phyloP scores from a whole-genome alignment of 1,140 invertebrate genomes.

The Batillaria attramentaria region DNA sequence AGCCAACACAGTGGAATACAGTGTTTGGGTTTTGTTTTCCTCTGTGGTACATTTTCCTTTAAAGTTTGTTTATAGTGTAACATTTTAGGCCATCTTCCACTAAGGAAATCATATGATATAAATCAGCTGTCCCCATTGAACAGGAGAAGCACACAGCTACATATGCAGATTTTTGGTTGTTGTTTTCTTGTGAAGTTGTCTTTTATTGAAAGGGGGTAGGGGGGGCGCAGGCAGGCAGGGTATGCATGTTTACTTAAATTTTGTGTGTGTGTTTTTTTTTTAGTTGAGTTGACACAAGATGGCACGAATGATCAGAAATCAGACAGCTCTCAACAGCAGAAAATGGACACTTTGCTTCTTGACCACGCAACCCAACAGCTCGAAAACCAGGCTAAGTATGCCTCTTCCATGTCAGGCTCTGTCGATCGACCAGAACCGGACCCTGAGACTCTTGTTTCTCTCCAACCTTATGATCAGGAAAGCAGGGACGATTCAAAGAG shows the following conservation, averaged over 20 bases:
- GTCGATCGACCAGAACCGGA: constrained; percentile 24
- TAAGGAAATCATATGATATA: too few relatives aligned
- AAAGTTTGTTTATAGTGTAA: too few relatives aligned
- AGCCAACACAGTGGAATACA: too few relatives aligned
- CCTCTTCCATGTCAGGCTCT: constrained; percentile 17
- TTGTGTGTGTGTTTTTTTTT: neutral
- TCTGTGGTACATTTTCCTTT: too few relatives aligned
- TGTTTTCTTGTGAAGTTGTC: neutral
- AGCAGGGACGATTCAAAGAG: neutral
- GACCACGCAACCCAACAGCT: neutral
- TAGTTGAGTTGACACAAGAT: constrained; percentile 17
- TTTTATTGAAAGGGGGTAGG: too few relatives aligned
- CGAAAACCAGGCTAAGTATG: constrained; percentile 15
- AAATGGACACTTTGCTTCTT: neutral
- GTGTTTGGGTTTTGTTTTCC: too few relatives aligned
- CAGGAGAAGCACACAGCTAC: too few relatives aligned
- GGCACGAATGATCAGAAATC: constrained; percentile 1
- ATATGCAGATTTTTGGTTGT: neutral
- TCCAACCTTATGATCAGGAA: constrained; percentile 14
- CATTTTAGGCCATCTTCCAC: too few relatives aligned
- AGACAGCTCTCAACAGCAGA: constrained; percentile 2
- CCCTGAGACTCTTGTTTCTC: constrained; percentile 24
- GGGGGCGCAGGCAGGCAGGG: too few relatives aligned
- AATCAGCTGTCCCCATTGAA: too few relatives aligned
- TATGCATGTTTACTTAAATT: neutral